Evolutionary conservation across 23 tunicate genomes (phyloP).

Genomic region (Trididemnum miniatum): DNA sequence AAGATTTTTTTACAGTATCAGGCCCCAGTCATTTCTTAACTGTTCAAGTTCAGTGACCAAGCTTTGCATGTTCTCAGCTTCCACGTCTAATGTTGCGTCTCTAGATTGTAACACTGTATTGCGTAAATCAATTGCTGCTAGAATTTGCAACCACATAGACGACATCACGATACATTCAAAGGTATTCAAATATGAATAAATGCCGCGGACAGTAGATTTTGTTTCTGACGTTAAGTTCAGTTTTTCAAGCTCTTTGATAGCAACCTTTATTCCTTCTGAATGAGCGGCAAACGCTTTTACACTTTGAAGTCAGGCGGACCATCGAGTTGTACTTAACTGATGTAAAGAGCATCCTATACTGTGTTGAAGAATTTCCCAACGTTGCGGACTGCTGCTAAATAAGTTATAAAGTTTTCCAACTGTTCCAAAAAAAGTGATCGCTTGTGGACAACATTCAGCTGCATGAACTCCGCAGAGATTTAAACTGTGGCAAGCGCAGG

Average conservation of each 20-base stretch:
- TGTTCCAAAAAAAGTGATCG: neutral
- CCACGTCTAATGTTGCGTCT: slow-evolving; percentile 3
- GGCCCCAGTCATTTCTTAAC: neutral
- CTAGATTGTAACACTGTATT: neutral
- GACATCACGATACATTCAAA: slow-evolving; percentile 7
- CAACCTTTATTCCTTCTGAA: neutral
- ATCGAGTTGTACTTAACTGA: neutral
- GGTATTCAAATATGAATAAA: neutral
- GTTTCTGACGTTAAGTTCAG: neutral
- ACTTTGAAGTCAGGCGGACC: neutral
- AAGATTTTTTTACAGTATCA: neutral
- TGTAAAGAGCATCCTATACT: neutral
- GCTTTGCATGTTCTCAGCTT: slow-evolving; percentile 2
- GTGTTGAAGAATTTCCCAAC: neutral
- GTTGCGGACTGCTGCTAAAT: slow-evolving; percentile 11
- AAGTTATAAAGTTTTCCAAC: neutral
- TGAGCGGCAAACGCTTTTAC: slow-evolving; percentile 6
- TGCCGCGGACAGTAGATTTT: neutral
- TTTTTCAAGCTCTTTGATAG: neutral
- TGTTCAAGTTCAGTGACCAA: neutral
- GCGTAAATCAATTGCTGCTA: slow-evolving; percentile 8
- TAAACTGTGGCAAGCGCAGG: slow-evolving; percentile 9
- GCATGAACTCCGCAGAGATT: slow-evolving; percentile 3
- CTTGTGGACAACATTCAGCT: slow-evolving; percentile 11
- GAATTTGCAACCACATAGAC: slow-evolving; percentile 2